A percentile compares a stretch with the other conserved stretches of the same genome.
phyloP scores from a whole-genome alignment of 1,140 invertebrate genomes.

The Ostrea edulis region DNA sequence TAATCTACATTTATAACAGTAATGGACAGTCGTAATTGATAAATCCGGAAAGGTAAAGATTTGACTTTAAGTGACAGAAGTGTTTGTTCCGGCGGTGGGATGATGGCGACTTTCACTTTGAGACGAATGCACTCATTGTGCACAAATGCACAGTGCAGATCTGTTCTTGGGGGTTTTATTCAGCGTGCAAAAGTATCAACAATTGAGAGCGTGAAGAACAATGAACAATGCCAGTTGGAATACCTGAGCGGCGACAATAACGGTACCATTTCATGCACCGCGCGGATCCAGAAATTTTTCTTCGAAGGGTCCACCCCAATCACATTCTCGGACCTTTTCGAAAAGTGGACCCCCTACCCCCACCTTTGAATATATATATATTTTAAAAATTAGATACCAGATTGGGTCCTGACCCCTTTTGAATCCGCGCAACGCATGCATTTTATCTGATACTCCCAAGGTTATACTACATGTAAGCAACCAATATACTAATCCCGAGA shows the following conservation, averaged over 20 bases:
- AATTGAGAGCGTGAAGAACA: not conserved
- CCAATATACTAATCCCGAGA: too few relatives aligned
- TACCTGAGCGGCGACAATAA: not conserved
- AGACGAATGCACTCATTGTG: not conserved
- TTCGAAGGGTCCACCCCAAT: too few relatives aligned
- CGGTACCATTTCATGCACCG: too few relatives aligned
- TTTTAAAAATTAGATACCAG: too few relatives aligned
- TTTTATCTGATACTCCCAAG: too few relatives aligned
- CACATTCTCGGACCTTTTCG: too few relatives aligned
- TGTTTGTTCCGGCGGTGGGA: conserved; percentile 5
- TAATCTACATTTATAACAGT: not conserved
- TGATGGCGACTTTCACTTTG: conserved; percentile 20
- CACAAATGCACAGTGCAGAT: not conserved
- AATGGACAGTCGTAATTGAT: not conserved
- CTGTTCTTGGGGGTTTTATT: not conserved
- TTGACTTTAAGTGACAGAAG: not conserved
- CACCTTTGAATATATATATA: too few relatives aligned
- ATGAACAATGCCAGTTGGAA: conserved; percentile 19
- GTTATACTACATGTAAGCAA: too few relatives aligned
- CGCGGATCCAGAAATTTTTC: too few relatives aligned
- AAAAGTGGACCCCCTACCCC: too few relatives aligned
- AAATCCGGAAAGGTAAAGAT: not conserved
- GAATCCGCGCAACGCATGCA: too few relatives aligned
- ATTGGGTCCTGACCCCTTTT: too few relatives aligned
- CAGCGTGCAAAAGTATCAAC: not conserved